Evolutionary conservation across 2,888 invertebrate genomes (phyloP).

Genomic region (Campoletis raptor): DNA sequence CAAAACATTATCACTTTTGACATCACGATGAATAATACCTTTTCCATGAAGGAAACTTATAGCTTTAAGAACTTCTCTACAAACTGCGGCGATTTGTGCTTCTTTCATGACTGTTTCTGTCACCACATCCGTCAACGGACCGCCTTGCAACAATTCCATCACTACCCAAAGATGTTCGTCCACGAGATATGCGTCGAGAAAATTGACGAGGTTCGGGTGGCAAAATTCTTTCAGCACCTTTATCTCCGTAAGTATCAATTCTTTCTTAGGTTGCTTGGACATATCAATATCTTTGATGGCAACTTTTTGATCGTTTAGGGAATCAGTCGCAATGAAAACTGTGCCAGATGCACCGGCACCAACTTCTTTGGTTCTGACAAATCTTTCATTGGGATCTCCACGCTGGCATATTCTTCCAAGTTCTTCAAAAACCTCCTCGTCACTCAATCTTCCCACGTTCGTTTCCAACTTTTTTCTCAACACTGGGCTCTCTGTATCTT

Average conservation of each 20-base stretch:
- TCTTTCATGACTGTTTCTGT: conserved; percentile 99
- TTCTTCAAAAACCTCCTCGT: conserved; percentile 92
- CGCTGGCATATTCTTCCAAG: conserved; percentile 92
- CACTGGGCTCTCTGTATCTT: conserved; percentile 85
- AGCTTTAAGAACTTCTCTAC: conserved; percentile 95
- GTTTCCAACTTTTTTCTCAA: conserved; percentile 87
- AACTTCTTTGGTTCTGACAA: conserved; percentile 93
- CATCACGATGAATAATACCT: conserved; percentile 97
- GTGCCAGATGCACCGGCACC: conserved; percentile 97
- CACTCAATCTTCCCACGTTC: conserved; percentile 87
- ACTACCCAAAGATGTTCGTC: conserved; percentile 98
- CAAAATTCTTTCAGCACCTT: conserved; percentile 95
- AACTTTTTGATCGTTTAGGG: conserved; percentile 90
- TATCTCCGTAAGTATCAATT: conserved; percentile 97
- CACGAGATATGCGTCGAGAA: conserved; percentile 96
- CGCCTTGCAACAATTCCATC: conserved; percentile 98
- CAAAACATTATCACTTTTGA: conserved; percentile 98
- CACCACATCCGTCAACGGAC: conserved; percentile 98
- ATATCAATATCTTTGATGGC: conserved; percentile 99
- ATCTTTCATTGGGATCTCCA: conserved; percentile 93
- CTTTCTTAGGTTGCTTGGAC: conserved; percentile 97
- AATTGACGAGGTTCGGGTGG: conserved; percentile 98
- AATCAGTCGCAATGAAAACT: conserved; percentile 95
- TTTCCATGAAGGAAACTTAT: conserved; percentile 95
- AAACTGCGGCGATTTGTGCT: conserved; percentile 97